Conservation (phyloP, 2,888 invertebrate species). For the Amblyjoppa fuscipennis region DNA sequence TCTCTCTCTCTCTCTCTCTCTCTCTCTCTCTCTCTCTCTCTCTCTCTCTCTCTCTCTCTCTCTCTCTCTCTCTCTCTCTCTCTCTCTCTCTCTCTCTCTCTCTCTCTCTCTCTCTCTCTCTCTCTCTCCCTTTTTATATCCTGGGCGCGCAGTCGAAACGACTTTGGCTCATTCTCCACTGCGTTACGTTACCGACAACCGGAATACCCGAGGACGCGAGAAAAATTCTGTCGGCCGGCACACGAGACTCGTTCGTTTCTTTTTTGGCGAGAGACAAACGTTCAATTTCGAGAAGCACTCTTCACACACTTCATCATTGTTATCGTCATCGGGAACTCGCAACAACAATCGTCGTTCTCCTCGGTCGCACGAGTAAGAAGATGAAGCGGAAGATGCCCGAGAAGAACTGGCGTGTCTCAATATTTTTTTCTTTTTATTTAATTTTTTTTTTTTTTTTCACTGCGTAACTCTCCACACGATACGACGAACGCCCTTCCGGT, state of each 20-base stretch:
- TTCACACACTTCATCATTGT: constrained; percentile 36
- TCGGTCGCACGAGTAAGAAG: neutral
- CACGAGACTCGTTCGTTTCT: constrained; percentile 8
- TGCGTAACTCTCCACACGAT: constrained; percentile 22
- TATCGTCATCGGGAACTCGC: constrained; percentile 21
- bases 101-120: constrained; percentile 1
- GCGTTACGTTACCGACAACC: constrained; percentile 17
- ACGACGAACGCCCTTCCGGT: constrained; percentile 43
- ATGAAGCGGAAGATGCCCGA: neutral
- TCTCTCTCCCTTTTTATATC: neutral
- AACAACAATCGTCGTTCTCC: neutral
- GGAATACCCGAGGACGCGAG: constrained; percentile 17
- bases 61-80: neutral
- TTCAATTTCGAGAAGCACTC: constrained; percentile 21
- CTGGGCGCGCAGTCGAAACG: constrained; percentile 10
- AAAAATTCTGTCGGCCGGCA: neutral
- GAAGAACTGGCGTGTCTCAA: neutral
- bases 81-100: constrained; percentile 1
- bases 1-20: neutral
- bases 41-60: neutral
- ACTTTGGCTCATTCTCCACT: constrained; percentile 22
- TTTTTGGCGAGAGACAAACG: constrained; percentile 22
- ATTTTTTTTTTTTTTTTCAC: constrained; percentile 8
- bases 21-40: neutral
- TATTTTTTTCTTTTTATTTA: neutral